phyloP scores from a whole-genome alignment of 2,797 vertebrate genomes.

The Zenarchopterus dispar region DNA sequence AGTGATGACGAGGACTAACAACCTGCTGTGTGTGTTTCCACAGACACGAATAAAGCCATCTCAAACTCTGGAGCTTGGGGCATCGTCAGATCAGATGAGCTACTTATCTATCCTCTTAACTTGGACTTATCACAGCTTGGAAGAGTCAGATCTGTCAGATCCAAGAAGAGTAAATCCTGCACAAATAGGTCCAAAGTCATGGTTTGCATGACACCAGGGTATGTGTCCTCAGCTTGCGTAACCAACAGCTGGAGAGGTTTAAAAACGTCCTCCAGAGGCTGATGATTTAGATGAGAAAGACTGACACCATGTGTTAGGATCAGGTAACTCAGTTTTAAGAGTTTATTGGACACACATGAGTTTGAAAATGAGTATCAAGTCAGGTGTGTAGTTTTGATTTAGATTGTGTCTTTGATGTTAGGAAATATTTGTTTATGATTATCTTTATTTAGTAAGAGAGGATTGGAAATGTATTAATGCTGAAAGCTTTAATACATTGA shows the following conservation, averaged over 20 bases:
- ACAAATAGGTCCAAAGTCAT: background rate
- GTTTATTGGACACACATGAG: background rate
- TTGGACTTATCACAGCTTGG: background rate
- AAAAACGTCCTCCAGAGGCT: background rate
- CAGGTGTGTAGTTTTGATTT: no score
- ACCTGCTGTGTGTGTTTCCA: background rate
- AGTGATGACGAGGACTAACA: no score
- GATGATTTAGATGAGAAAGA: slow-evolving; percentile 52
- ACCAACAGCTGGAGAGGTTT: background rate
- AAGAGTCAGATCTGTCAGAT: no score
- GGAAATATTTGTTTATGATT: no score
- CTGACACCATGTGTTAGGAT: slow-evolving; percentile 75
- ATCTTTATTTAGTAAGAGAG: no score
- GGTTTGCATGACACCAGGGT: slow-evolving; percentile 2
- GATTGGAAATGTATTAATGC: no score
- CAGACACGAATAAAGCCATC: background rate
- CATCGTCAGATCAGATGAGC: background rate
- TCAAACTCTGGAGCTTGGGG: background rate
- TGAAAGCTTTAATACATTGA: no score
- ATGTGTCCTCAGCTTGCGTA: slow-evolving; percentile 2
- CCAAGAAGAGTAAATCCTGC: no score
- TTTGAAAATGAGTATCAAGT: no score
- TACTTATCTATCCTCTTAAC: no score
- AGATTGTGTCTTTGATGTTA: no score
- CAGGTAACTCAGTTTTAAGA: slow-evolving; percentile 4